Conservation (phyloP, 2,797 vertebrate species). For the Parauchenoglanis punctatus region DNA sequence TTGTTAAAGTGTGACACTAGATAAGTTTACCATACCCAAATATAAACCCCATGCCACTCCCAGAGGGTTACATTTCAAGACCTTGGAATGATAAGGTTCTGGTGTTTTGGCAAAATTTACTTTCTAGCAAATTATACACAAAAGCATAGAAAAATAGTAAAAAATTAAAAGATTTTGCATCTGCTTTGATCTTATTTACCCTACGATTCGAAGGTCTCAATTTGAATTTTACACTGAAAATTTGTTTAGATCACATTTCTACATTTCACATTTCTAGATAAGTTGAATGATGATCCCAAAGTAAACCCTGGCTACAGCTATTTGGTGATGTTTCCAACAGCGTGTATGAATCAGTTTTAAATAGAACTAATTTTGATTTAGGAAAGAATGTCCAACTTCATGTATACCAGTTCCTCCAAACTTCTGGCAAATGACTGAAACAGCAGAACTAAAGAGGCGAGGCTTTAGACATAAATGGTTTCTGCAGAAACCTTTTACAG, state of each 20-base stretch:
- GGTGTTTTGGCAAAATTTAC: background rate
- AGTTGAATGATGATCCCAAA: background rate
- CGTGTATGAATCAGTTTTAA: background rate
- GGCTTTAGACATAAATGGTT: background rate
- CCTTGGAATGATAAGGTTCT: background rate
- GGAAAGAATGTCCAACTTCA: background rate
- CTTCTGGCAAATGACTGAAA: background rate
- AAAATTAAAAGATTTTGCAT: background rate
- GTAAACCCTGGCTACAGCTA: background rate
- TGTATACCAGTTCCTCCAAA: background rate
- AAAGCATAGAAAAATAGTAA: background rate
- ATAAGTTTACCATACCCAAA: background rate
- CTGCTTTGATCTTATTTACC: background rate
- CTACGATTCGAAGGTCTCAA: background rate
- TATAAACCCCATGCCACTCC: background rate
- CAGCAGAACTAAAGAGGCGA: background rate
- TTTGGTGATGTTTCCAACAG: background rate
- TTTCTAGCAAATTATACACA: background rate
- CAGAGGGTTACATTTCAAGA: background rate
- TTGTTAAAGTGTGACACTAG: background rate
- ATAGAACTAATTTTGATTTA: background rate
- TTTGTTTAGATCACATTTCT: background rate
- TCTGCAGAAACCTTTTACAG: constrained; percentile 4
- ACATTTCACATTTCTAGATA: background rate
- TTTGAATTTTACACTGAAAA: background rate